Percentiles rank a stretch among this genome's conserved stretches.
Evolutionary conservation across 1,140 invertebrate genomes (phyloP).

Genomic region (Pseudomyrmex cubaensis): DNA sequence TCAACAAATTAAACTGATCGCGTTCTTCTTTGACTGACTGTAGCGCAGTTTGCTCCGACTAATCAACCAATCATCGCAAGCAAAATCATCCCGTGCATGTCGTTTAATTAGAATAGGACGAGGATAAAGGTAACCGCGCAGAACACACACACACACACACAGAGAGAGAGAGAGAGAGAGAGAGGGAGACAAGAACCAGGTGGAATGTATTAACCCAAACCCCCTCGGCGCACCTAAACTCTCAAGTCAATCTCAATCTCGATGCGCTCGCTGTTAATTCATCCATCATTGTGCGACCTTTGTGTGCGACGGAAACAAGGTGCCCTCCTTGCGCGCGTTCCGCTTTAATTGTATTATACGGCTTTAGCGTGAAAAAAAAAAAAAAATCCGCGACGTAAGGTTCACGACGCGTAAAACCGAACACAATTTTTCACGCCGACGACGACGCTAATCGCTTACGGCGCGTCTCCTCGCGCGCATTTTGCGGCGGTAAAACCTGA

Average conservation of each 20-base stretch:
- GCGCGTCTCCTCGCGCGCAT: background rate
- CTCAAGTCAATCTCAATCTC: conserved; percentile 15
- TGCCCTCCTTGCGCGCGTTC: background rate
- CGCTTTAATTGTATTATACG: conserved; percentile 29
- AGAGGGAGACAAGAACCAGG: conserved; percentile 15
- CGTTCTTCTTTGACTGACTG: background rate
- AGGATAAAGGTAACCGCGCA: background rate
- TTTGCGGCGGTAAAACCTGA: background rate
- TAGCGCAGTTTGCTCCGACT: conserved; percentile 10
- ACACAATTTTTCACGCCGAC: conserved; percentile 1
- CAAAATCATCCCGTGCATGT: conserved; percentile 14
- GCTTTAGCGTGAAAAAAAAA: conserved; percentile 10
- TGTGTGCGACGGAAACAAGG: no score
- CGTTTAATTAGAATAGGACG: conserved; percentile 63
- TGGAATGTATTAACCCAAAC: conserved; percentile 36
- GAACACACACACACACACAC: no score
- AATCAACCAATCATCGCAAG: conserved; percentile 29
- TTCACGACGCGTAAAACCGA: conserved; percentile 2
- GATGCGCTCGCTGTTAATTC: conserved; percentile 21
- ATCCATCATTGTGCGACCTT: no score
- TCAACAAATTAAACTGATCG: no score
- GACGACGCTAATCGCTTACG: conserved; percentile 5
- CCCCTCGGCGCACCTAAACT: conserved; percentile 17
- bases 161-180: no score
- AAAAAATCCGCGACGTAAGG: background rate